phyloP scores from a whole-genome alignment of 2,113 vertebrate species.

The Lepidothrix coronata region DNA sequence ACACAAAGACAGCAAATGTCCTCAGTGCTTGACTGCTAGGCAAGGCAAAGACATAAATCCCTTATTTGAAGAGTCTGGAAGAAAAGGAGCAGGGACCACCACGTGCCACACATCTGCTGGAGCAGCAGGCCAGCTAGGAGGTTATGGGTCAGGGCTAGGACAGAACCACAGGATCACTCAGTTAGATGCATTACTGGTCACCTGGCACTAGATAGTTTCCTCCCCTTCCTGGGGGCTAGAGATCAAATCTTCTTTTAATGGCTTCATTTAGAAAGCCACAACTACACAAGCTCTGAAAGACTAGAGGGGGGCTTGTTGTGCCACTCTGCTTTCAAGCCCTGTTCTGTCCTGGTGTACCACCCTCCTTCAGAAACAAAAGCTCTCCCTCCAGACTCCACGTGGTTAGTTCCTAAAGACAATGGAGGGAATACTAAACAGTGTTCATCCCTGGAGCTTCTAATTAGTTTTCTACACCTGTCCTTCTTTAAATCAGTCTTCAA shows the following conservation, averaged over 20 bases:
- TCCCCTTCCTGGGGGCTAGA: neutral
- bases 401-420: neutral
- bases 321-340: neutral
- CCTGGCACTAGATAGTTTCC: neutral
- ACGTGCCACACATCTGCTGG: neutral
- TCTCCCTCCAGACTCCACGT: neutral
- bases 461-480: neutral
- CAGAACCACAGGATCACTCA: no score
- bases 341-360: neutral
- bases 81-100: neutral
- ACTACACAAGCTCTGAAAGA: neutral
- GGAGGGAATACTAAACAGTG: neutral
- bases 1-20: neutral
- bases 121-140: neutral
- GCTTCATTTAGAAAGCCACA: neutral
- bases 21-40: neutral
- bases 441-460: neutral
- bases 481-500: neutral
- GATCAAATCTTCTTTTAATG: neutral
- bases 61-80: neutral
- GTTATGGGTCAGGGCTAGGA: neutral
- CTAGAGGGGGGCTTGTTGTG: neutral
- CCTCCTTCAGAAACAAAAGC: neutral
- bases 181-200: neutral
- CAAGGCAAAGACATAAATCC: neutral